Conservation (phyloP, 2,113 vertebrate species). For the Pogona vitticeps region DNA sequence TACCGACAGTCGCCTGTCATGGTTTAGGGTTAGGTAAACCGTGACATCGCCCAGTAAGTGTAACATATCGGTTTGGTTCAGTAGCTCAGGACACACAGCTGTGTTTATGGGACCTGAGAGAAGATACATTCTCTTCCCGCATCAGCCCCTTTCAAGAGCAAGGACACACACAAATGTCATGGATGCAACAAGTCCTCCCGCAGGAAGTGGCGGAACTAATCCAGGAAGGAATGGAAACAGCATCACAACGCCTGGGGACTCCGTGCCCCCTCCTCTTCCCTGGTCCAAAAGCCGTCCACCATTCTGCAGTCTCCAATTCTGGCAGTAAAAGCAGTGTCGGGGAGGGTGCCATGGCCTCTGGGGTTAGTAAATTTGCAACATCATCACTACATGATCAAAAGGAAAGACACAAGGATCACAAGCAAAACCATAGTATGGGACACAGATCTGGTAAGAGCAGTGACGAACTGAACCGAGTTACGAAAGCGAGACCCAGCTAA, state of each 20-base stretch:
- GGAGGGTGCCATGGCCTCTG: slow-evolving; percentile 89
- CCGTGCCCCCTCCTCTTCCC: slow-evolving; percentile 88
- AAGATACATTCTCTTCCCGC: too few species aligned
- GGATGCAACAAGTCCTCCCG: too few species aligned
- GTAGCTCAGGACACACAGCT: too few species aligned
- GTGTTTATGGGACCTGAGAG: too few species aligned
- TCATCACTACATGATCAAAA: slow-evolving; percentile 96
- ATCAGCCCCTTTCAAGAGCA: too few species aligned
- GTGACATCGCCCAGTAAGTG: too few species aligned
- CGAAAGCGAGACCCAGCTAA: slow-evolving; percentile 92
- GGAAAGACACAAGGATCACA: slow-evolving; percentile 97
- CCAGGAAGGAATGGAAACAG: slow-evolving; percentile 87
- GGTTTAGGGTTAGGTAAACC: too few species aligned
- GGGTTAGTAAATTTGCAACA: slow-evolving; percentile 96
- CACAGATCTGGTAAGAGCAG: slow-evolving; percentile 99
- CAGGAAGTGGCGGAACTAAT: too few species aligned
- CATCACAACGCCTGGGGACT: slow-evolving; percentile 81
- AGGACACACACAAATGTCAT: too few species aligned
- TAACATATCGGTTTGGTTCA: slow-evolving; percentile 96
- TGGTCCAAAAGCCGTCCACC: slow-evolving; percentile 98
- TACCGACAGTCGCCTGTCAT: slow-evolving; percentile 93
- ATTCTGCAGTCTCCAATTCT: slow-evolving; percentile 86
- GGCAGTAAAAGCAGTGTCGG: slow-evolving; percentile 90
- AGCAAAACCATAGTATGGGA: slow-evolving; percentile 99
- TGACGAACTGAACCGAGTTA: slow-evolving; percentile 94